phyloP scores from a whole-genome alignment of 2,797 vertebrate genomes.

The Lepus townsendii region DNA sequence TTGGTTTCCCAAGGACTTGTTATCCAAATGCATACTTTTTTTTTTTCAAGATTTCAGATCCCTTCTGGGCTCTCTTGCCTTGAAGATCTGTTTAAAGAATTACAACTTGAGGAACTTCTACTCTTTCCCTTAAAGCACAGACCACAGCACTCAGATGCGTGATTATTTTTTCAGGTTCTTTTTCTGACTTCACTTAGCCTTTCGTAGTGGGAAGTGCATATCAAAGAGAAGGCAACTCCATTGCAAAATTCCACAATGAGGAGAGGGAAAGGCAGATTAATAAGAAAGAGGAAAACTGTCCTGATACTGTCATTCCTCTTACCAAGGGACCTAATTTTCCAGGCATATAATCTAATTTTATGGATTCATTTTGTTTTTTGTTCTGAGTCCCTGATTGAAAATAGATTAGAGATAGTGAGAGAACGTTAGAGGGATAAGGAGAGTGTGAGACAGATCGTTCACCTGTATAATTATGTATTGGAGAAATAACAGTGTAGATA shows the following conservation, averaged over 20 bases:
- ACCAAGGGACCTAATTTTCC: background rate
- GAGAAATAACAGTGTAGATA: background rate
- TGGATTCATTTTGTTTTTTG: conserved; percentile 4
- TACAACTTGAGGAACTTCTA: background rate
- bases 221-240: background rate
- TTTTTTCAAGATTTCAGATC: background rate
- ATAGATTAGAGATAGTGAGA: background rate
- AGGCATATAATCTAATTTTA: background rate
- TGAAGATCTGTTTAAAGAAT: conserved; percentile 9
- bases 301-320: background rate
- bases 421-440: background rate
- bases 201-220: background rate
- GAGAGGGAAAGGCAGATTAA: background rate
- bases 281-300: background rate
- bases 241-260: background rate
- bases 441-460: background rate
- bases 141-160: background rate
- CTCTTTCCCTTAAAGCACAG: background rate
- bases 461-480: background rate
- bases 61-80: background rate
- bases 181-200: background rate
- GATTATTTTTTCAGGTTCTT: background rate
- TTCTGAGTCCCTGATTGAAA: too few species aligned
- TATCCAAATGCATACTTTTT: background rate
- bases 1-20: background rate